Percentiles rank a stretch among this genome's conserved stretches.
Evolutionary conservation across 1,140 invertebrate species (phyloP).

Genomic region (Drosophila pachea): DNA sequence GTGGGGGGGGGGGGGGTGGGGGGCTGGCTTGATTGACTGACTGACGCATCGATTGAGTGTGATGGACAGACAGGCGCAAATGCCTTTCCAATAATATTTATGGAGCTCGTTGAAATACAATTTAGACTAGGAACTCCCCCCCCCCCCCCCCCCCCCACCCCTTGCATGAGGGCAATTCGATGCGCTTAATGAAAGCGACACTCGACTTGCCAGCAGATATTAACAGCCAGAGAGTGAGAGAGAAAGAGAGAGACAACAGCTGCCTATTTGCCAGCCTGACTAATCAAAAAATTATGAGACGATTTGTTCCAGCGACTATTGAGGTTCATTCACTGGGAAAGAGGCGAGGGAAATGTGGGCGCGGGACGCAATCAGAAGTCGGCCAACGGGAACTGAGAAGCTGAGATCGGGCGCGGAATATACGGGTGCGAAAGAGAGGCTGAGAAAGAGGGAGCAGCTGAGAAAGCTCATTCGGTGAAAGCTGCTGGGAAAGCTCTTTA

Average conservation of each 20-base stretch:
- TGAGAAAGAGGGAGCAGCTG: too few relatives aligned
- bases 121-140: constrained; percentile 7
- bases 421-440: not conserved
- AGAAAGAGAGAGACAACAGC: too few relatives aligned
- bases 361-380: constrained; percentile 30
- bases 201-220: constrained; percentile 23
- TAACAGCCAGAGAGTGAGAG: too few relatives aligned
- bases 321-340: constrained; percentile 42
- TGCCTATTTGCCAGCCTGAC: constrained; percentile 52
- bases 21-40: constrained; percentile 60
- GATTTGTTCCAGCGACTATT: constrained; percentile 61
- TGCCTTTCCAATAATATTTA: constrained; percentile 51
- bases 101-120: constrained; percentile 46
- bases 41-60: constrained; percentile 42
- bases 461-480: too few relatives aligned
- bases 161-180: constrained; percentile 54
- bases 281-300: constrained; percentile 70
- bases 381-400: constrained; percentile 6
- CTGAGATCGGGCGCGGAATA: constrained; percentile 4
- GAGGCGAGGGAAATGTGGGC: constrained; percentile 64
- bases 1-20: not conserved
- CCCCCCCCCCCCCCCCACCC: constrained; percentile 49
- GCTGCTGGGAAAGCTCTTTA: too few relatives aligned
- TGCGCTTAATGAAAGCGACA: constrained; percentile 73
- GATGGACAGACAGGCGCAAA: constrained; percentile 39